Base-by-base conservation (phyloP, 2,797 vertebrate species). In the Sylvilagus floridanus region DNA sequence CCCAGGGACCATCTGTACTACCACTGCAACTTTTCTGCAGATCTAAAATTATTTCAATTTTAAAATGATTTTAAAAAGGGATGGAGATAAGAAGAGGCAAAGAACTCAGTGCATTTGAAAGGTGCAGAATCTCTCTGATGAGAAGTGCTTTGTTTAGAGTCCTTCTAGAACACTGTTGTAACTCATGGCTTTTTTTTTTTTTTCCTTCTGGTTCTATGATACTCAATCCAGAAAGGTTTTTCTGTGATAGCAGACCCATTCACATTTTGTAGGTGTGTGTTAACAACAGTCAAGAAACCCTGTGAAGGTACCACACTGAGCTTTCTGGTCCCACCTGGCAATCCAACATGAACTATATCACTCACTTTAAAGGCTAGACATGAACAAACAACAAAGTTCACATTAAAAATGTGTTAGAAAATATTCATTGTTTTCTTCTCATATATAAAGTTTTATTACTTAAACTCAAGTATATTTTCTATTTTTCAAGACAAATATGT, bases 401-500 rank as follows among this genome's bases (percentile, higher is more conserved):
- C 22, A 57, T 88, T 85, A 10, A 32, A 52, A 71, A 71, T 19
- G 21, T 71, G 32, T 54, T 21, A 14, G 57, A 91, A 82, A 32
- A 71, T 52, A 88, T 71, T 65, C 30, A 71, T 72, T 69, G 66
- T 79, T 68, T 72, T 75, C 57, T 62, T 16, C 42, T 47, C 65
- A 19, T n/a, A 54, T 57, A 11, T 10, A 57, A 63, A 84, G 13
- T 69, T 91, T 62, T 82, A 76, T 19, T 50, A 54, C 35, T 54
- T 42, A 84, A 47, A n/a, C 12, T 57, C 32, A 69, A 54, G 35
- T 13, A 42, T 72, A 50, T 60, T 91, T 68, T 87, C 4, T 30
- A 78, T 62, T 87, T 72, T 78, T 73, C 30, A 57, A 83, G 50
- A 84, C 17, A 93, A 91, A 73, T 72, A 66, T 73, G 37, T n/a